Evolutionary conservation across 2,888 invertebrate species (phyloP).

Genomic region (Quadroppia sp.): DNA sequence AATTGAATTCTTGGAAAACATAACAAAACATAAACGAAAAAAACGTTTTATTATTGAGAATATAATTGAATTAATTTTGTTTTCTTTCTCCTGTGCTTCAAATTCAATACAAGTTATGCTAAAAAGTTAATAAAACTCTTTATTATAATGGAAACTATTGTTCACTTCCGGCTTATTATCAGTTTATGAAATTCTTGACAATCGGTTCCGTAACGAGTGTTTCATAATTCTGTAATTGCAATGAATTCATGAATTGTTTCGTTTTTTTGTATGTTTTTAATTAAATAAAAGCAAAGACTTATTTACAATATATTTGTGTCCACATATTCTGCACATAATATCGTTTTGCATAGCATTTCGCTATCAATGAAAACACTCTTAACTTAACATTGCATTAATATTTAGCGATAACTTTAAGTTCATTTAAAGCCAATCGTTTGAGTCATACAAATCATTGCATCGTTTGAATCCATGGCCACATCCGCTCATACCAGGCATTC

Average conservation of each 20-base stretch:
- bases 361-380: conserved; percentile 7
- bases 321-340: neutral
- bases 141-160: neutral
- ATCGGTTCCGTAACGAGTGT: conserved; percentile 22
- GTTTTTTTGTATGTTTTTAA: neutral
- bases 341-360: conserved; percentile 22
- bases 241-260: no score
- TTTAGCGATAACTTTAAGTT: neutral
- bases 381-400: neutral
- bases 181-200: conserved; percentile 13
- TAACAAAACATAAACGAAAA: no score
- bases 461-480: conserved; percentile 6
- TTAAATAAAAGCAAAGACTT: neutral
- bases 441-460: conserved; percentile 4
- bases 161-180: conserved; percentile 11
- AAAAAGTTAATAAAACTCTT: no score
- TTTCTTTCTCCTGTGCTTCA: no score
- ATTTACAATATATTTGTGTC: conserved; percentile 5
- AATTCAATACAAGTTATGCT: no score
- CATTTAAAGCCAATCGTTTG: neutral
- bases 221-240: conserved; percentile 7
- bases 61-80: neutral
- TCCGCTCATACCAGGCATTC: neutral
- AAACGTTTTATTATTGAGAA: neutral
- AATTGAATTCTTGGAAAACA: neutral